Percentiles rank a stretch among this genome's conserved stretches.
phyloP scores from a whole-genome alignment of 1,140 invertebrate genomes.

The Apis dorsata region DNA sequence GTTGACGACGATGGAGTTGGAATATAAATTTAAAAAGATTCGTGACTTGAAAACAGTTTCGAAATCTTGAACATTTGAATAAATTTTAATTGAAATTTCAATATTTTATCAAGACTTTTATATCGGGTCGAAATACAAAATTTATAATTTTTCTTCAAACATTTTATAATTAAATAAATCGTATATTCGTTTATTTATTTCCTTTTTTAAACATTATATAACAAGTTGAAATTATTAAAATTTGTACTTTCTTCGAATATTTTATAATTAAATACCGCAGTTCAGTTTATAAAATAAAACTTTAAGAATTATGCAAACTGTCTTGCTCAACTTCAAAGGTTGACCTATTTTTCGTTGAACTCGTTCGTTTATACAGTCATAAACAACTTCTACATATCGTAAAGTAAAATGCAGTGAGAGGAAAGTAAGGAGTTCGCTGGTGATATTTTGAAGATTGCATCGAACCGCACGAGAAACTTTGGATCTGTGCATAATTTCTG shows the following conservation, averaged over 20 bases:
- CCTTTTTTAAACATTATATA: neutral
- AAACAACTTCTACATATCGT: constrained; percentile 1
- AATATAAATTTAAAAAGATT: too few species aligned
- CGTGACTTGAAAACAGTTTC: too few species aligned
- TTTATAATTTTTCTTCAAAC: neutral
- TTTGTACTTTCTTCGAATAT: neutral
- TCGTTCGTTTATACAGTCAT: neutral
- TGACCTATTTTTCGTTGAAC: too few species aligned
- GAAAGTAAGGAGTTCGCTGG: neutral
- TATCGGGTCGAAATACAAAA: neutral
- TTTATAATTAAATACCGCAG: neutral
- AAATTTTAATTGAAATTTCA: neutral
- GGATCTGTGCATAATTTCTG: neutral
- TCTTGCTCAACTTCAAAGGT: neutral
- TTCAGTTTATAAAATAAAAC: neutral
- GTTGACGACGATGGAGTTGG: too few species aligned
- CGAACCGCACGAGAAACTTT: neutral
- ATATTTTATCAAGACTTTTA: neutral
- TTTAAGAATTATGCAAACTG: neutral
- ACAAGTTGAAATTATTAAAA: neutral
- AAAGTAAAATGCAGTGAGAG: neutral
- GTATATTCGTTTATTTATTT: neutral
- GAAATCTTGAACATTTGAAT: too few species aligned
- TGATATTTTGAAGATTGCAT: constrained; percentile 19
- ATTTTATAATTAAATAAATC: neutral